These are phyloP conservation scores for Lemur catta DNA, from an alignment of 2,797 vertebrate species.

Conservation along the genomic window DNA sequence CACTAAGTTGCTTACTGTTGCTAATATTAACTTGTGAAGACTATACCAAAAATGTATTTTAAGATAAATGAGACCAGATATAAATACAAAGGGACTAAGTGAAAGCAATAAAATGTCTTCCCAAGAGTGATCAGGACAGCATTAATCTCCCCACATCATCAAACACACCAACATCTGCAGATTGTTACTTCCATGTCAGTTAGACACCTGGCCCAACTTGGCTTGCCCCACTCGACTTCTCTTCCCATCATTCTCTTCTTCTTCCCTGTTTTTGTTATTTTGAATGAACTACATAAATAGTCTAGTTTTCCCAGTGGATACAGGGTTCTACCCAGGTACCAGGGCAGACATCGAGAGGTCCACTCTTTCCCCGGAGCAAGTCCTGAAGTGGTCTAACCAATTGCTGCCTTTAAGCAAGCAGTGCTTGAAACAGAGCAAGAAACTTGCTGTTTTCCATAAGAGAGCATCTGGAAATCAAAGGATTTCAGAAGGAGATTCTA, in stretches of 20 bases:
- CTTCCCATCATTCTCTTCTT: not conserved
- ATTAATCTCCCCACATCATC: not conserved
- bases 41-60: not conserved
- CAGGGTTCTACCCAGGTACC: accelerated
- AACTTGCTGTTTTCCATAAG: not conserved
- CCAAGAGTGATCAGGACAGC: not conserved
- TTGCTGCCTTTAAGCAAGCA: not conserved
- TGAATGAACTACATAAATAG: not conserved
- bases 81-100: not conserved
- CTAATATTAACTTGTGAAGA: not conserved
- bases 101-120: not conserved
- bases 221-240: not conserved
- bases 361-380: not conserved
- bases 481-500: not conserved
- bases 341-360: not conserved
- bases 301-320: not conserved
- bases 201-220: not conserved
- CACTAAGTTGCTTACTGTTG: not conserved
- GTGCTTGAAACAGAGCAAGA: not conserved
- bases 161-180: not conserved
- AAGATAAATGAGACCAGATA: not conserved
- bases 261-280: not conserved
- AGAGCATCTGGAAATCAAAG: not conserved
- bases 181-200: not conserved
- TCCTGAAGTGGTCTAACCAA: not conserved